Percentiles rank a stretch among this genome's conserved stretches.
These are phyloP conservation scores for Rhyzopertha dominica DNA, from an alignment of 1,140 invertebrate genomes.

Conservation along the genomic window DNA sequence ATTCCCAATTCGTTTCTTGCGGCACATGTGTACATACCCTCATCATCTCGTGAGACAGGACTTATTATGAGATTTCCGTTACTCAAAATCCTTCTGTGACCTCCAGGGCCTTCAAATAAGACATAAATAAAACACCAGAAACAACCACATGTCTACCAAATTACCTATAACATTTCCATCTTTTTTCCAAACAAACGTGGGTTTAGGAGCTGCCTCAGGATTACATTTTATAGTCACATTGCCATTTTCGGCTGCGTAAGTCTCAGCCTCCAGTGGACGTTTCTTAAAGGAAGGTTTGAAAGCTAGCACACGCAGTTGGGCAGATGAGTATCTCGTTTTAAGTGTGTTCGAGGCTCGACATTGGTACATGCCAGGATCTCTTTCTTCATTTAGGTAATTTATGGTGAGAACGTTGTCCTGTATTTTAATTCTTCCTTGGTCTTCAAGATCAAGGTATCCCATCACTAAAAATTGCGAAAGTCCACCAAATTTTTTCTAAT, in stretches of 20 bases:
- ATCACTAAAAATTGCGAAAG: conserved; percentile 39
- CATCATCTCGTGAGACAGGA: conserved; percentile 80
- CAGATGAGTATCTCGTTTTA: conserved; percentile 81
- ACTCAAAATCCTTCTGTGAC: conserved; percentile 71
- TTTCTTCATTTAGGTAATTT: conserved; percentile 64
- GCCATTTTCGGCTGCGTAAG: conserved; percentile 83
- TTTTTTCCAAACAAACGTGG: conserved; percentile 87
- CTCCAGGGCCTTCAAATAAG: conserved; percentile 52
- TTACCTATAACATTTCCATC: conserved; percentile 75
- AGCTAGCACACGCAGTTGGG: conserved; percentile 79
- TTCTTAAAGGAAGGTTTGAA: conserved; percentile 89
- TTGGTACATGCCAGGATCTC: conserved; percentile 94
- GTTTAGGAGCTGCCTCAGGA: conserved; percentile 89
- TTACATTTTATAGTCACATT: conserved; percentile 90
- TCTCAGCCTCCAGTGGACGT: conserved; percentile 78
- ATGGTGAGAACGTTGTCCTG: conserved; percentile 87
- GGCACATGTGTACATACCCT: conserved; percentile 82
- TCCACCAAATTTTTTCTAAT: conserved; percentile 3
- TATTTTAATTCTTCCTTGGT: conserved; percentile 71
- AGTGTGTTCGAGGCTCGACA: conserved; percentile 87
- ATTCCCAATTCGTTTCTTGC: conserved; percentile 79
- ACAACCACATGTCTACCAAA: conserved; percentile 5
- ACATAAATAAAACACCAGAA: conserved; percentile 8
- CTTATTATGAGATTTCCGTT: conserved; percentile 83
- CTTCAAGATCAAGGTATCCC: conserved; percentile 59